Percentiles rank a stretch among this genome's conserved stretches.
Conservation (phyloP, 1,140 invertebrate genomes). For the Antheraea pernyi region DNA sequence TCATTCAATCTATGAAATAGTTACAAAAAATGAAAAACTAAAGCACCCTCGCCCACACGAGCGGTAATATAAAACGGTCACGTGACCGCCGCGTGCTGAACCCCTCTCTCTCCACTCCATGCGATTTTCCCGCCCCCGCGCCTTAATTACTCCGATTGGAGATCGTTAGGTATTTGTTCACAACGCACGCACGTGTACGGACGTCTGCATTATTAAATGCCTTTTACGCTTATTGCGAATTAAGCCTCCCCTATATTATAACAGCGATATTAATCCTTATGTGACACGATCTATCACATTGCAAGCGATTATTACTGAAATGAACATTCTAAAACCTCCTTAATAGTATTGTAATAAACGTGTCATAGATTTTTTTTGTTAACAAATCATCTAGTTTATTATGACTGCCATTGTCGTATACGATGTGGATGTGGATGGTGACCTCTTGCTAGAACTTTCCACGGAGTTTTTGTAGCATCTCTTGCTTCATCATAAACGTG, state of each 20-base stretch:
- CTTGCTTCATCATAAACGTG: too few relatives aligned
- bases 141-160: conserved; percentile 62
- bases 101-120: conserved; percentile 26
- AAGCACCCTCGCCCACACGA: conserved; percentile 40
- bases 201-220: conserved; percentile 78
- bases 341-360: neutral
- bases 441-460: too few relatives aligned
- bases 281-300: conserved; percentile 15
- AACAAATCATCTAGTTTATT: too few relatives aligned
- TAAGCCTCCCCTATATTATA: conserved; percentile 44
- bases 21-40: conserved; percentile 39
- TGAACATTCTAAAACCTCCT: conserved; percentile 11
- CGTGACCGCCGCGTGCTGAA: conserved; percentile 58
- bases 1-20: conserved; percentile 24
- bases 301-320: conserved; percentile 10
- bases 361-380: neutral
- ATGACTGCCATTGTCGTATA: too few relatives aligned
- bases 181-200: conserved; percentile 51
- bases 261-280: conserved; percentile 54
- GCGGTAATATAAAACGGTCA: conserved; percentile 62
- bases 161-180: conserved; percentile 66
- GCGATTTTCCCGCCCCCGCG: conserved; percentile 25
- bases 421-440: too few relatives aligned
- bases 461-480: too few relatives aligned
- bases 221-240: conserved; percentile 76